Percentiles rank a stretch among this genome's conserved stretches.
Conservation (phyloP, 2,797 vertebrate species). For the Paedocypris micromegethes region DNA sequence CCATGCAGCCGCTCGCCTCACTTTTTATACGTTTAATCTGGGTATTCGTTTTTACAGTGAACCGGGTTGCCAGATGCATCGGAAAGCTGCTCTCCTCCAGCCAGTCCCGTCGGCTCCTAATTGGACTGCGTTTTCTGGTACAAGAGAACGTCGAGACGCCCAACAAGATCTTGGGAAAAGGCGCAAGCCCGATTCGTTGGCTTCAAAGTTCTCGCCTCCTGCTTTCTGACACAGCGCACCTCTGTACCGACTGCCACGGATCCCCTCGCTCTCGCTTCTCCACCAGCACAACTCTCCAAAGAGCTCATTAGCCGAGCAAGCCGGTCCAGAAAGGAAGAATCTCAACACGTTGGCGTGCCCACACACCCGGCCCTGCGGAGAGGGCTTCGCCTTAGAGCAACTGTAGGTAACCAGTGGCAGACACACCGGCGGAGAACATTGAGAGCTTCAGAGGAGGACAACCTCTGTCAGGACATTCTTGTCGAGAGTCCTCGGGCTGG, state of each 20-base stretch:
- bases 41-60: too few species aligned
- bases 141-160: background rate
- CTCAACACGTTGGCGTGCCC: constrained; percentile 50
- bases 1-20: too few species aligned
- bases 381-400: constrained; percentile 79
- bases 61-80: background rate
- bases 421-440: constrained; percentile 91
- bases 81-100: constrained; percentile 5
- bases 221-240: constrained; percentile 34
- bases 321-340: constrained; percentile 89
- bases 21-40: too few species aligned
- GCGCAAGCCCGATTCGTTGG: constrained; percentile 60
- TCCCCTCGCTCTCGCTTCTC: constrained; percentile 64
- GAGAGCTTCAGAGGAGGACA: constrained; percentile 71
- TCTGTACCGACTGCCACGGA: constrained; percentile 46
- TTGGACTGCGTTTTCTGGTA: constrained; percentile 23
- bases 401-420: constrained; percentile 66
- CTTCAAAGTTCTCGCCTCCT: constrained; percentile 76
- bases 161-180: background rate
- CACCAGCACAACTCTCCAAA: constrained; percentile 98
- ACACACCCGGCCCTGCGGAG: constrained; percentile 70
- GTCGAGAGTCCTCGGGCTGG: constrained; percentile 2
- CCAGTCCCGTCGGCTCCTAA: constrained; percentile 36
- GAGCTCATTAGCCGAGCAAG: constrained; percentile 98
- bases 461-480: constrained; percentile 67